phyloP scores from a whole-genome alignment of 2,113 vertebrate genomes.

The Mesocricetus auratus region DNA sequence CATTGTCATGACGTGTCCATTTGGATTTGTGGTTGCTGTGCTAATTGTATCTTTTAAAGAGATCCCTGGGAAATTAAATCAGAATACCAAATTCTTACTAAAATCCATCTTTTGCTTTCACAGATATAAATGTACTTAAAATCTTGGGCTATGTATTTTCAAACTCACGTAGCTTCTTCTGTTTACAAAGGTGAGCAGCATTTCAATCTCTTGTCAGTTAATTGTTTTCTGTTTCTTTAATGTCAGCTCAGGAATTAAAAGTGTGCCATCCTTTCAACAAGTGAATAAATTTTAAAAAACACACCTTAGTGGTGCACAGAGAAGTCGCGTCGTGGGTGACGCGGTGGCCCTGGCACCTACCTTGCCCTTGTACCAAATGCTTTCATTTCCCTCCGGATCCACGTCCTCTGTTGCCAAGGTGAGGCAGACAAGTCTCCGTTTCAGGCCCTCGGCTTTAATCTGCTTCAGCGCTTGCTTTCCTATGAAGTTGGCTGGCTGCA shows the following conservation, averaged over 20 bases:
- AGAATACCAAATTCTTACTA: not conserved
- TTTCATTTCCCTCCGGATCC: slow-evolving; percentile 98
- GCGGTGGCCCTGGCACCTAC: slow-evolving; percentile 81
- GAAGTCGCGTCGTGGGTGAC: not conserved
- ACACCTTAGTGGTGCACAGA: not conserved
- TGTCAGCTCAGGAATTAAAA: slow-evolving; percentile 57
- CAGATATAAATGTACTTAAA: not conserved
- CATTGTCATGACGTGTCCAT: not conserved
- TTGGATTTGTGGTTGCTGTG: not conserved
- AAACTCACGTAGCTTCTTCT: not conserved
- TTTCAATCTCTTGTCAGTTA: slow-evolving; percentile 51
- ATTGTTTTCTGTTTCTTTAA: slow-evolving; percentile 28
- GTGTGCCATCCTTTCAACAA: not conserved
- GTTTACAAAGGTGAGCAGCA: slow-evolving; percentile 16
- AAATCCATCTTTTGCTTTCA: not conserved
- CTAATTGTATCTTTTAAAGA: slow-evolving; percentile 16
- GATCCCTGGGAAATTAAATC: not conserved
- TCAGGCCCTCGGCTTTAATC: slow-evolving; percentile 94
- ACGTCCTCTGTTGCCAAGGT: slow-evolving; percentile 92
- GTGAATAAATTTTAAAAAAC: not conserved
- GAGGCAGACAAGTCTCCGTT: slow-evolving; percentile 93
- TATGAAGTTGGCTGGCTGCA: slow-evolving; percentile 94
- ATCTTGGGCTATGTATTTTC: not conserved
- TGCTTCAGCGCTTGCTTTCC: slow-evolving; percentile 95
- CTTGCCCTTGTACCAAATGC: slow-evolving; percentile 94